These are phyloP conservation scores for Taxidea taxus DNA, from an alignment of 2,113 vertebrate species.

Conservation along the genomic window DNA sequence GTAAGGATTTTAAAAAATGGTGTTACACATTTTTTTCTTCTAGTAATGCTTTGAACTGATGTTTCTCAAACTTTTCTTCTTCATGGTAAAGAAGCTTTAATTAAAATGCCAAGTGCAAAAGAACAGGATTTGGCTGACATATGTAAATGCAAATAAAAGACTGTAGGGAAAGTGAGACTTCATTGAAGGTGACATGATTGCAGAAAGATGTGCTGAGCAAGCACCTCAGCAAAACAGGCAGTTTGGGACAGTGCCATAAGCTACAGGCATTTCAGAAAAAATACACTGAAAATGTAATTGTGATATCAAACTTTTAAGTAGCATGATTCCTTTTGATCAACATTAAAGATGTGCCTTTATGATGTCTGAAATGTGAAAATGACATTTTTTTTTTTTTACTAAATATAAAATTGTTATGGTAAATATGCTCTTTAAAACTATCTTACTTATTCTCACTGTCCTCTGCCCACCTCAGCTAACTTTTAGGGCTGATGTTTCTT, in stretches of 20 bases:
- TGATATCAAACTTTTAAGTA: neutral
- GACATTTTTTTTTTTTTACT: neutral
- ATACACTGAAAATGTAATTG: neutral
- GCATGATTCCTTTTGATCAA: neutral
- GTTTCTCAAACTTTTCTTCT: neutral
- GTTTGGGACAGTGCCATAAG: neutral
- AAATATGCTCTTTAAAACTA: neutral
- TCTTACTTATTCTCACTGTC: neutral
- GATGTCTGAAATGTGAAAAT: neutral
- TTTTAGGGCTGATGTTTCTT: neutral
- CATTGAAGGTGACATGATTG: constrained; percentile 49
- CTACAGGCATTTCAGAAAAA: constrained; percentile 27
- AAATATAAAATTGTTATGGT: neutral
- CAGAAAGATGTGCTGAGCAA: constrained; percentile 50
- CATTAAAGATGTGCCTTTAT: neutral
- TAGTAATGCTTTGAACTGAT: neutral
- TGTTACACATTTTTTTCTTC: neutral
- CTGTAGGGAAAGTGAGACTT: neutral
- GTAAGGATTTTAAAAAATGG: neutral
- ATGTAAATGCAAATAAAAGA: constrained; percentile 27
- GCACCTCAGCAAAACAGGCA: neutral
- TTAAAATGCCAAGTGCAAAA: constrained; percentile 41
- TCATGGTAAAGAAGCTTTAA: neutral
- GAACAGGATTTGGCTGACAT: constrained; percentile 51
- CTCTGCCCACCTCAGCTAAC: neutral